A percentile compares a stretch with the other conserved stretches of the same genome.
Evolutionary conservation across 2,797 vertebrate genomes (phyloP).

Genomic region (Myotis findleyi): DNA sequence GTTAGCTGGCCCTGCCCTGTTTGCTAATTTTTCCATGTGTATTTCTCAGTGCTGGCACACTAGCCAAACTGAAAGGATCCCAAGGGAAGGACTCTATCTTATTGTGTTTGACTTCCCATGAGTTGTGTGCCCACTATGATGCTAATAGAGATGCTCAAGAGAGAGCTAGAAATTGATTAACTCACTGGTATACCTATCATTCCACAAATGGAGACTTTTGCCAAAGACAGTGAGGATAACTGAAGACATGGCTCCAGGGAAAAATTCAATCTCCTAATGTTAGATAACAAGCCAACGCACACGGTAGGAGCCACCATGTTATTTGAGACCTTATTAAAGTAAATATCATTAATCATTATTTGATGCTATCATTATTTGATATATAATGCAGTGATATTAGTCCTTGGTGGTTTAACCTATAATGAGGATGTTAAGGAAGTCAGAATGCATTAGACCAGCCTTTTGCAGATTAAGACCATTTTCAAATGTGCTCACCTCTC

Average conservation of each 20-base stretch:
- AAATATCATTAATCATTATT: not conserved
- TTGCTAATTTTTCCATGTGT: not conserved
- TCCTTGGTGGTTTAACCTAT: not conserved
- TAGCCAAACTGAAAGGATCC: not conserved
- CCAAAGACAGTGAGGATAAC: not conserved
- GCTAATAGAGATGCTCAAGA: not conserved
- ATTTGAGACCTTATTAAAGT: not conserved
- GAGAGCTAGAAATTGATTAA: not conserved
- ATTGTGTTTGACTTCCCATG: not conserved
- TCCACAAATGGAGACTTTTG: not conserved
- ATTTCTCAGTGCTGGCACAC: not conserved
- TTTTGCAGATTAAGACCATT: not conserved
- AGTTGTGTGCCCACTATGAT: not conserved
- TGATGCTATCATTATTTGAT: not conserved
- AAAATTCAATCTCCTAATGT: not conserved
- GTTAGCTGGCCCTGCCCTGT: not conserved
- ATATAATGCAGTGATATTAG: not conserved
- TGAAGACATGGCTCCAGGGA: not conserved
- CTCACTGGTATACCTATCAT: not conserved
- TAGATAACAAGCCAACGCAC: not conserved
- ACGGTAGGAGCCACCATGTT: not conserved
- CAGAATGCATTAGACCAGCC: not conserved
- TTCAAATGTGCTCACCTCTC: not conserved
- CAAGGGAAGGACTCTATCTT: not conserved
- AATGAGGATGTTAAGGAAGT: not conserved